Conservation (phyloP, 2,797 vertebrate genomes). For the Echiichthys vipera region DNA sequence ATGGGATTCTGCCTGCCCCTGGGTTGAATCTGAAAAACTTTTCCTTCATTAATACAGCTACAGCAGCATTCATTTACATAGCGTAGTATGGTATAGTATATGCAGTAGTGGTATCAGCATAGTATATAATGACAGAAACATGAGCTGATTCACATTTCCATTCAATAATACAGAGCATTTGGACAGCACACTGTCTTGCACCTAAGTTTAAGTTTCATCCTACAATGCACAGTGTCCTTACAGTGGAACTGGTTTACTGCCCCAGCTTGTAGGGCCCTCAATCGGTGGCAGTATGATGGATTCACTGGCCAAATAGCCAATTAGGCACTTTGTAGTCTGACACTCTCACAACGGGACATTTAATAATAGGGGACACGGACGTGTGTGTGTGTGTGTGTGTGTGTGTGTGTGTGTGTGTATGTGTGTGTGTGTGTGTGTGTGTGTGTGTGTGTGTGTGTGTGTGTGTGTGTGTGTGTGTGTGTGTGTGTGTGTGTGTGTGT, state of each 20-base stretch:
- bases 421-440: conserved; percentile 36
- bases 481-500: conserved; percentile 31
- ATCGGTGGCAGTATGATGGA: conserved; percentile 79
- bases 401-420: conserved; percentile 31
- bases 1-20: too few relatives aligned
- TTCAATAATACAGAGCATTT: background rate
- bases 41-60: background rate
- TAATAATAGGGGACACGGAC: conserved; percentile 73
- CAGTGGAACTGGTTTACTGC: conserved; percentile 57
- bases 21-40: too few relatives aligned
- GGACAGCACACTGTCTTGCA: conserved; percentile 9
- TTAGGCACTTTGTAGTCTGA: conserved; percentile 82
- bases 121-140: background rate
- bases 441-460: conserved; percentile 29
- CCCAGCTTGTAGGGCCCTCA: conserved; percentile 63
- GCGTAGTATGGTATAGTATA: too few relatives aligned
- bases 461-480: conserved; percentile 38
- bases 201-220: conserved; percentile 39
- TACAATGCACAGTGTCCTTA: conserved; percentile 32
- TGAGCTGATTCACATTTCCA: conserved; percentile 1
- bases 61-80: background rate
- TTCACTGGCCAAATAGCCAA: conserved; percentile 81
- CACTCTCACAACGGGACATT: conserved; percentile 75
- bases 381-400: conserved; percentile 31
- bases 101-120: too few relatives aligned